Conservation (phyloP, 2,888 invertebrate genomes). For the Pollenia griseotomentosa region DNA sequence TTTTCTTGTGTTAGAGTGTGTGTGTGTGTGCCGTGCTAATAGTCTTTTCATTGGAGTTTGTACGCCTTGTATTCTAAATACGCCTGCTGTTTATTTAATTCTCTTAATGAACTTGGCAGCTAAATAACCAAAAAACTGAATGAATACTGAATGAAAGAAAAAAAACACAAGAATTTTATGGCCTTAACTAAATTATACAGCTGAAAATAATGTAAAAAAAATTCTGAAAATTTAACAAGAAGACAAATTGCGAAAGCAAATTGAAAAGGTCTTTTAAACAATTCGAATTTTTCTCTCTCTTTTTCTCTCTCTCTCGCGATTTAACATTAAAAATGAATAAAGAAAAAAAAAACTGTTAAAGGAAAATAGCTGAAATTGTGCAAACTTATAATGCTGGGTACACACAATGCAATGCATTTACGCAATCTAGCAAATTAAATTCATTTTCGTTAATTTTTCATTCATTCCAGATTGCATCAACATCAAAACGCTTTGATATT, state of each 20-base stretch:
- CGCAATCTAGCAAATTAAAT: no score
- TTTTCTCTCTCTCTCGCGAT: no score
- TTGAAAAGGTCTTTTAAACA: not conserved
- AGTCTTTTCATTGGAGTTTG: conserved; percentile 9
- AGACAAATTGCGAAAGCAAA: not conserved
- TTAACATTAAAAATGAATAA: no score
- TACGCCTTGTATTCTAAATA: conserved; percentile 18
- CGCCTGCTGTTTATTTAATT: conserved; percentile 63
- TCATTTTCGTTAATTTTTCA: no score
- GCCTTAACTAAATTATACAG: conserved; percentile 38
- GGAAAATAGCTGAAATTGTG: no score
- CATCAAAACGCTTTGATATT: no score
- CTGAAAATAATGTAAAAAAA: conserved; percentile 32
- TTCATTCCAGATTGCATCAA: no score
- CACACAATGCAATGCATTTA: no score
- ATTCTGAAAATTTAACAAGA: not conserved
- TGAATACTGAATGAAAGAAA: not conserved
- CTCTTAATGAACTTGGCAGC: conserved; percentile 70
- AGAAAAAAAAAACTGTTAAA: no score
- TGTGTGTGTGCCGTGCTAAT: not conserved
- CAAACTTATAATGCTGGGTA: no score
- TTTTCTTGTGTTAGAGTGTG: not conserved
- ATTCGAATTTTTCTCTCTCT: no score
- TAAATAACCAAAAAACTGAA: conserved; percentile 42
- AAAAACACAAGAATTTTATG: conserved; percentile 6